Conservation (phyloP, 35 echinoderm and acorn worm species). For the Stichopus chloronotus region DNA sequence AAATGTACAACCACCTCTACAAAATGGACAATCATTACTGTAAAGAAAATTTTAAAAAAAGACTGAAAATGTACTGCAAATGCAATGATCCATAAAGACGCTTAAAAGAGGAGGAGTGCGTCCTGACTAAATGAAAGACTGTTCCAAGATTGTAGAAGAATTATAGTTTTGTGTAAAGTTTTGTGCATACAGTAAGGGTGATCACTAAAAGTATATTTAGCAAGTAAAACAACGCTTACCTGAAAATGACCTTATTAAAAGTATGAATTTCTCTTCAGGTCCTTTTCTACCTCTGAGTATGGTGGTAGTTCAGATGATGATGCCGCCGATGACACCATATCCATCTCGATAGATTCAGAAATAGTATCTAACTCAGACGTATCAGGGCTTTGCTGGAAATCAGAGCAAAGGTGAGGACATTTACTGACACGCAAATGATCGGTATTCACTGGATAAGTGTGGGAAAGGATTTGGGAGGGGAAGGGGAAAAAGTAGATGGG, state of each 20-base stretch:
- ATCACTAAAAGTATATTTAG: too few relatives aligned
- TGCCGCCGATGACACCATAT: not conserved
- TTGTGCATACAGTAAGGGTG: too few relatives aligned
- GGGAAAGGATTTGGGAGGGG: not conserved
- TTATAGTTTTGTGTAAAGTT: too few relatives aligned
- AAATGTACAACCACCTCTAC: too few relatives aligned
- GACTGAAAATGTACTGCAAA: too few relatives aligned
- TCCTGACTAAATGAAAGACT: too few relatives aligned
- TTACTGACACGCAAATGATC: too few relatives aligned
- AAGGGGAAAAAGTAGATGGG: not conserved
- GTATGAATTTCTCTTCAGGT: not conserved
- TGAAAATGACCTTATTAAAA: not conserved
- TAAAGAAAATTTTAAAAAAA: too few relatives aligned
- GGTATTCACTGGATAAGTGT: not conserved
- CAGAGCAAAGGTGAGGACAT: not conserved
- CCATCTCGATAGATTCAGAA: constrained; percentile 35
- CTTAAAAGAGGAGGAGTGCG: too few relatives aligned
- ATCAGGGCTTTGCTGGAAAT: not conserved
- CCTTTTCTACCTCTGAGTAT: constrained; percentile 30
- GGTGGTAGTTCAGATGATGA: constrained; percentile 25
- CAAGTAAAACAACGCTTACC: not conserved
- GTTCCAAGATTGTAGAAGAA: too few relatives aligned
- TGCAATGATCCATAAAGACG: too few relatives aligned
- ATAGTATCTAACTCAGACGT: not conserved
- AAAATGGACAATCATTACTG: too few relatives aligned